Conservation (phyloP, 2,797 vertebrate genomes). For the Cossypha niveicapilla region DNA sequence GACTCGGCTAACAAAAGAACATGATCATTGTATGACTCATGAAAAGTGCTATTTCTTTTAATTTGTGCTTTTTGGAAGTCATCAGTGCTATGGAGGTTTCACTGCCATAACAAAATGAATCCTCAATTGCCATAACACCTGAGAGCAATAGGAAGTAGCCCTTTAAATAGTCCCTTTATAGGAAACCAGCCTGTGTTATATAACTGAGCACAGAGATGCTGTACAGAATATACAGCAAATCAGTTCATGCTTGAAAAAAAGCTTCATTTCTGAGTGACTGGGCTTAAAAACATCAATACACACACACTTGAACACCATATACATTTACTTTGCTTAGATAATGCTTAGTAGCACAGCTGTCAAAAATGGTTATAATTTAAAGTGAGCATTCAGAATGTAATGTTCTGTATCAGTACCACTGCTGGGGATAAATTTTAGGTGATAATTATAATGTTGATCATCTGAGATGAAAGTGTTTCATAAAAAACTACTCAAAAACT, state of each 20-base stretch:
- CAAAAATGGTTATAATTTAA: constrained; percentile 71
- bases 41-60: neutral
- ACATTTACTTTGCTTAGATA: constrained; percentile 61
- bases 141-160: neutral
- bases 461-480: constrained; percentile 58
- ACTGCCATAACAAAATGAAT: neutral
- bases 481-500: constrained; percentile 46
- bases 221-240: constrained; percentile 30
- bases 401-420: constrained; percentile 53
- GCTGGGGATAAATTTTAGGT: constrained; percentile 65
- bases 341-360: constrained; percentile 60
- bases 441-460: constrained; percentile 63
- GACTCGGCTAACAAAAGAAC: neutral
- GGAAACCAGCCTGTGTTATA: constrained; percentile 4
- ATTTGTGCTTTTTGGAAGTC: neutral
- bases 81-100: neutral
- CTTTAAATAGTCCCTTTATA: neutral
- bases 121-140: neutral
- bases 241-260: constrained; percentile 45
- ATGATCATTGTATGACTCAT: neutral
- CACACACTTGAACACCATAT: constrained; percentile 32
- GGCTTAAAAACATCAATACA: constrained; percentile 8
- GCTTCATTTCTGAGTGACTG: neutral
- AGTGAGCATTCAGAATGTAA: constrained; percentile 58
- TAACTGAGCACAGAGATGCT: constrained; percentile 42